Conservation (phyloP, 2,113 vertebrate genomes). For the Saimiri boliviensis region DNA sequence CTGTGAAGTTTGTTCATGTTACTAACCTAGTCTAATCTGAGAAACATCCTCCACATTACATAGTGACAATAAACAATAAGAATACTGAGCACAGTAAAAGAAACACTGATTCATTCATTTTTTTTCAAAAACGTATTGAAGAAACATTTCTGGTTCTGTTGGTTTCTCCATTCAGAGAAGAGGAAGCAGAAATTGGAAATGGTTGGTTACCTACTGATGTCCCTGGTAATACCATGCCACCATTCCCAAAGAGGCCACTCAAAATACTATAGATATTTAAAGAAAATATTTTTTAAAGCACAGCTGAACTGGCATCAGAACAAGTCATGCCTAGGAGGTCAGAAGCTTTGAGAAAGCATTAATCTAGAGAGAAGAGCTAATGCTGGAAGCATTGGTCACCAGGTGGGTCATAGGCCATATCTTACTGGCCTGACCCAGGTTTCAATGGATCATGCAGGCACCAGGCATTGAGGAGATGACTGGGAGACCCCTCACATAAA, state of each 20-base stretch:
- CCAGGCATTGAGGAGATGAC: not conserved
- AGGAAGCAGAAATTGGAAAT: not conserved
- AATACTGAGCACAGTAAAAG: not conserved
- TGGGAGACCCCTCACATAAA: not conserved
- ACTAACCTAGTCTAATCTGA: not conserved
- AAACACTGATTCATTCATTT: not conserved
- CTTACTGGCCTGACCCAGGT: not conserved
- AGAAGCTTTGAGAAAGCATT: not conserved
- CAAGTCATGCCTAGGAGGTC: not conserved
- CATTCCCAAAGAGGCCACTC: not conserved
- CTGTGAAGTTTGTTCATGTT: not conserved
- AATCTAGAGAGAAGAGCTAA: not conserved
- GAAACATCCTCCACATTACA: not conserved
- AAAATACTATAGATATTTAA: not conserved
- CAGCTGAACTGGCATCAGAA: not conserved
- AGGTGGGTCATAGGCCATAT: no score
- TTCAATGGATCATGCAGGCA: not conserved
- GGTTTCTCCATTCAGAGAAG: not conserved
- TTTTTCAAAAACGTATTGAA: not conserved
- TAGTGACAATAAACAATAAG: not conserved
- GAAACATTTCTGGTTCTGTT: not conserved
- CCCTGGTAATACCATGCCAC: not conserved
- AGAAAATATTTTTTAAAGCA: not conserved
- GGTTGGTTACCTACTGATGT: not conserved
- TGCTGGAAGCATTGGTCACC: not conserved